phyloP scores from a whole-genome alignment of 2,888 invertebrate genomes.

The Chelonus formosanus region DNA sequence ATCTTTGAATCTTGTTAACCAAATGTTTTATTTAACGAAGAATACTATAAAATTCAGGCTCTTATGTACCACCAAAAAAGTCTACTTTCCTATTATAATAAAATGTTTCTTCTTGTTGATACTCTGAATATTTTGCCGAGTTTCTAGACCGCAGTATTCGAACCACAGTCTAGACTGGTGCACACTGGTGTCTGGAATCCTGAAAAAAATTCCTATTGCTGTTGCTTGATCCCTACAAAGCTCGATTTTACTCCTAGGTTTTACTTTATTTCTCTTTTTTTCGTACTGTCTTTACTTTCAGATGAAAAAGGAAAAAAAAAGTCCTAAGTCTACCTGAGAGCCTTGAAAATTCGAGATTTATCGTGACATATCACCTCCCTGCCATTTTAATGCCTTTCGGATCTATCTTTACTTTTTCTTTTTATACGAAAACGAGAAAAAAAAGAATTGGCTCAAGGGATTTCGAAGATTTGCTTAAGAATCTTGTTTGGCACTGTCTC shows the following conservation, averaged over 20 bases:
- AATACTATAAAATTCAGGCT: too few species aligned
- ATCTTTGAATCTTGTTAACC: too few species aligned
- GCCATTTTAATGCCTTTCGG: neutral
- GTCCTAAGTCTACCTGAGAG: neutral
- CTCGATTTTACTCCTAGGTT: neutral
- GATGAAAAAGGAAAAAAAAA: neutral
- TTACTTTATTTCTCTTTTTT: neutral
- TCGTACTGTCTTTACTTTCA: neutral
- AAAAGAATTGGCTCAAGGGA: neutral
- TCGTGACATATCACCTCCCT: constrained; percentile 1
- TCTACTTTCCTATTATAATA: too few species aligned
- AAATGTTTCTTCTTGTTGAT: too few species aligned
- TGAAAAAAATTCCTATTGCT: constrained; percentile 6
- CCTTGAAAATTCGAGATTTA: constrained; percentile 1
- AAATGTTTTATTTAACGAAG: too few species aligned
- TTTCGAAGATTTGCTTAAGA: neutral
- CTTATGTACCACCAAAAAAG: too few species aligned
- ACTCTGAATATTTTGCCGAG: too few species aligned
- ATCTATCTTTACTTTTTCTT: neutral
- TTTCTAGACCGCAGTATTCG: too few species aligned
- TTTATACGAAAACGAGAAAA: neutral
- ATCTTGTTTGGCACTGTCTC: constrained; percentile 2
- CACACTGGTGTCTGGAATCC: neutral
- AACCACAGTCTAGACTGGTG: neutral
- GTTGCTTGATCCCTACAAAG: neutral